phyloP scores from a whole-genome alignment of 2,113 vertebrate species.

The Xenopus borealis region DNA sequence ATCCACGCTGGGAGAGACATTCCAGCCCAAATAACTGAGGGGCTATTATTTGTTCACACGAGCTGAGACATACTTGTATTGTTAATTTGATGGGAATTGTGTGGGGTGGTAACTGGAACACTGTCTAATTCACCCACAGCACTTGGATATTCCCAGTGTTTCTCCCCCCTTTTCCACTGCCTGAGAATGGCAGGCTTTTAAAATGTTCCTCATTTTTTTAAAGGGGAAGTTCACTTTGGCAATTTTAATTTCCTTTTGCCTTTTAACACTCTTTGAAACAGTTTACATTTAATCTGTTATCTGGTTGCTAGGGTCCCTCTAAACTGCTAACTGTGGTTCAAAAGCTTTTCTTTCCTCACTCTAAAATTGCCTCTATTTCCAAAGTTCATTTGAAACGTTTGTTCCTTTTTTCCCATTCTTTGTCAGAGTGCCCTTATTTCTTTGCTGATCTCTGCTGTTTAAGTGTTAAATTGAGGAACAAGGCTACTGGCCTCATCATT shows the following conservation, averaged over 20 bases:
- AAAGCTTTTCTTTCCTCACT: too few species aligned
- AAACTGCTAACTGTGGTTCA: too few species aligned
- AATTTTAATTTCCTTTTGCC: too few species aligned
- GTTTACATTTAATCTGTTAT: too few species aligned
- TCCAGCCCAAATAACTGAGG: constrained; percentile 59
- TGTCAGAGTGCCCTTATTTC: constrained; percentile 1
- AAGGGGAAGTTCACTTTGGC: too few species aligned
- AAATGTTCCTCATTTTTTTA: too few species aligned
- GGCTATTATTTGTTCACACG: constrained; percentile 58
- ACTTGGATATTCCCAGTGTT: neutral
- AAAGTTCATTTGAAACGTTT: too few species aligned
- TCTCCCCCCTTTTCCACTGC: neutral
- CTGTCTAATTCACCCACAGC: neutral
- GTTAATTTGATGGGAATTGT: constrained; percentile 28
- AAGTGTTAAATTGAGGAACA: constrained; percentile 45
- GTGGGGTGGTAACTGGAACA: constrained; percentile 11
- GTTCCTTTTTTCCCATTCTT: too few species aligned
- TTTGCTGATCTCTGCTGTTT: constrained; percentile 56
- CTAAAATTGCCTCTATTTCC: too few species aligned
- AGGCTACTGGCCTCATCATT: neutral
- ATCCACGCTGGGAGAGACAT: constrained; percentile 57
- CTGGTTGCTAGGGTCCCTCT: too few species aligned
- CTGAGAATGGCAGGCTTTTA: too few species aligned
- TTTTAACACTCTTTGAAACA: too few species aligned
- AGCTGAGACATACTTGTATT: neutral